Percentiles rank a stretch among this genome's conserved stretches.
phyloP scores from a whole-genome alignment of 2,113 vertebrate species.

The Brachypodius melanocephalos region DNA sequence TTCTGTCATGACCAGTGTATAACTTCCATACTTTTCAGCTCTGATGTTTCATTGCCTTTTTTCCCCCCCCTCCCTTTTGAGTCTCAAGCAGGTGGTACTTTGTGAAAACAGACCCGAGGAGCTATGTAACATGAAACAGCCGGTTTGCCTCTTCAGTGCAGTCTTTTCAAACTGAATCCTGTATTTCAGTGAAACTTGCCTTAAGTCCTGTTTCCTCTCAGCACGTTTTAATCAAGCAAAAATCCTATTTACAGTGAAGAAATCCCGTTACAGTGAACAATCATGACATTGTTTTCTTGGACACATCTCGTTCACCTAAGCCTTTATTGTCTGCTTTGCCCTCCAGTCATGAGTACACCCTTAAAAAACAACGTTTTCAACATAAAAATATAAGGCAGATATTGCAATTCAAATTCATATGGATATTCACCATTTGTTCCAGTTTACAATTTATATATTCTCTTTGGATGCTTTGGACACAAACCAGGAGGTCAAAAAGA shows the following conservation, averaged over 20 bases:
- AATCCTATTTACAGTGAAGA: background rate
- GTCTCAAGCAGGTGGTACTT: conserved; percentile 10
- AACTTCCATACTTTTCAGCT: conserved; percentile 2
- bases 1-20: background rate
- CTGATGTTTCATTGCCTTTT: background rate
- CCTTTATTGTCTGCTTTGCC: background rate
- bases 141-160: background rate
- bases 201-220: background rate
- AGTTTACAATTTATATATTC: background rate
- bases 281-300: background rate
- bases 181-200: background rate
- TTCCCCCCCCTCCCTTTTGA: accelerated
- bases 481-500: background rate
- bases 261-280: background rate
- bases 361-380: background rate
- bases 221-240: conserved; percentile 29
- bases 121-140: background rate
- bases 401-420: background rate
- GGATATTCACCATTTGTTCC: background rate
- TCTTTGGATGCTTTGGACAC: background rate
- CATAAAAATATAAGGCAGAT: background rate
- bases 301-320: background rate
- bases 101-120: background rate
- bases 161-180: background rate
- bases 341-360: background rate